phyloP scores from a whole-genome alignment of 2,797 vertebrate genomes.

The Falco novaeseelandiae region DNA sequence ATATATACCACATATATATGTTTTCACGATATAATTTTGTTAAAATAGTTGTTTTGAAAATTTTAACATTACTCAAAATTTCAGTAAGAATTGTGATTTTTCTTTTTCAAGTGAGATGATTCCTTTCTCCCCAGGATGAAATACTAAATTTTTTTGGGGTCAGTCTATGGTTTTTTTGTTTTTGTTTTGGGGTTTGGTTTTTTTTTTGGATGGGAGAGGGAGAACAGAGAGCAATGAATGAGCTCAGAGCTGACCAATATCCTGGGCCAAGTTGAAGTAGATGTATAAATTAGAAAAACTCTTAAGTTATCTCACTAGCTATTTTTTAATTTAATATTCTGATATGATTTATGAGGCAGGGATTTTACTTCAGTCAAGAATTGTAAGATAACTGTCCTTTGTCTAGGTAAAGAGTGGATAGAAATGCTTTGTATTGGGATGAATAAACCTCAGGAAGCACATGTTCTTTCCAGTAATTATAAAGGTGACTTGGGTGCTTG shows the following conservation, averaged over 20 bases:
- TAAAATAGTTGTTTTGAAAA: too few species aligned
- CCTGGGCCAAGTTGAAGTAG: not conserved
- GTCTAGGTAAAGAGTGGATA: not conserved
- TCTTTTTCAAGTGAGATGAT: not conserved
- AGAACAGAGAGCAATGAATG: not conserved
- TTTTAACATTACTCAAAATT: not conserved
- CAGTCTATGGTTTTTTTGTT: not conserved
- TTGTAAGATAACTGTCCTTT: not conserved
- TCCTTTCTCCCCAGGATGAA: not conserved
- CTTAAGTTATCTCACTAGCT: not conserved
- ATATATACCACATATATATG: too few species aligned
- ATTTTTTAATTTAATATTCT: not conserved
- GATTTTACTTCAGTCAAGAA: not conserved
- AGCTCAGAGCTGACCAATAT: not conserved
- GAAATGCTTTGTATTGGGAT: not conserved
- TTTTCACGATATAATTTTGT: too few species aligned
- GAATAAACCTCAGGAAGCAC: not conserved
- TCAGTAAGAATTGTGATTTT: not conserved
- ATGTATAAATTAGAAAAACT: not conserved
- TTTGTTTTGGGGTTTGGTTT: too few species aligned
- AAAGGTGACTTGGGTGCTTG: not conserved
- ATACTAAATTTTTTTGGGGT: rapidly evolving
- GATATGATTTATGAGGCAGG: not conserved
- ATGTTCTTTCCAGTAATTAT: not conserved
- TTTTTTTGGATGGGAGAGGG: not conserved